Base-by-base conservation (phyloP, 2,888 invertebrate species). In the Parnassius glacialis region DNA sequence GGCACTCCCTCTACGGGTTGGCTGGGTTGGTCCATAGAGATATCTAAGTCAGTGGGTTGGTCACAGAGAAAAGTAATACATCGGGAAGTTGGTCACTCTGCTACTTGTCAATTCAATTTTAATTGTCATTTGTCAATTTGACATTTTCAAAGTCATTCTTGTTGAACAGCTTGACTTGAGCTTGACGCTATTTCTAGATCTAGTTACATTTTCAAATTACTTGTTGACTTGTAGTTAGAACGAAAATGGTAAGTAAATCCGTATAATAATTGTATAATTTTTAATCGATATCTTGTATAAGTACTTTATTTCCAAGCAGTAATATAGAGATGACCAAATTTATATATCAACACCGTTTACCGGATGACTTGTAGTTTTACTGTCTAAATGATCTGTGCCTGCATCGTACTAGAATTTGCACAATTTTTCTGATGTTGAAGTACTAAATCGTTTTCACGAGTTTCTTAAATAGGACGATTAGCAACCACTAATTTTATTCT, bases 141-240 rank as follows among this genome's bases (percentile, higher is more conserved):
- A 69, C 72, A 69, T 67, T 64, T 68, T 68, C 61, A 74, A 61
- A 73, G 74, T 75, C 75, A 75, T 74, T 67, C 65, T 64, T n/a
- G 16, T 20, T 47, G 13, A 34, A 34, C 7, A 7, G 34, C 34
- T 34, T 20, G 20, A 20, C 2, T 20, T 20, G 20, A 20, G 20
- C 2, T 20, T 34, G 34, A 34, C 34, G 34, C 34, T 34, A 34
- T 34, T 34, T 7, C 5, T 20, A 2, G 20, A 7, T 7, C 5
- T 20, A 2, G 20, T 20, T 20, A 20, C 20, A 20, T 16, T 47
- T 56, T 43, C 11, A 52, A 34, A 34, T 34, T 34, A 34, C 5
- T 34, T 34, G 34, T 34, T 34, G 34, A 34, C 34, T 12, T 56
- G 42, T 52, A 45, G 34, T 42, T 48, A 10, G 43, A 42, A 42